These are phyloP conservation scores for Arenicola marina DNA, from an alignment of 2,888 invertebrate species.

Conservation along the genomic window DNA sequence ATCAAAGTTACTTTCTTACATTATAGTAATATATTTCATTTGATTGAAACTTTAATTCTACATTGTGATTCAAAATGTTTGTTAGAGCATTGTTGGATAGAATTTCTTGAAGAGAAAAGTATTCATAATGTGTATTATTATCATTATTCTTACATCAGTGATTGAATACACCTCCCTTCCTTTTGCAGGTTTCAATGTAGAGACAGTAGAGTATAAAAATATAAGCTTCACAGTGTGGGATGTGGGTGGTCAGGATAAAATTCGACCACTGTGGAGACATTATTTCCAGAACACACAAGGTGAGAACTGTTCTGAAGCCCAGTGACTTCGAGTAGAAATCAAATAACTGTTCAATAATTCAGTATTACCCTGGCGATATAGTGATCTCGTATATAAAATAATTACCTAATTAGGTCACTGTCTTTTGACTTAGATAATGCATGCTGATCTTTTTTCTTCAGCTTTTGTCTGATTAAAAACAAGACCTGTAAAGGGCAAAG, in stretches of 20 bases:
- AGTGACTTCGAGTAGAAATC: no score
- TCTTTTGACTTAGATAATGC: no score
- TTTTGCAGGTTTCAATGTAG: constrained; percentile 92
- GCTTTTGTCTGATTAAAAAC: no score
- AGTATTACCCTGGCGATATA: no score
- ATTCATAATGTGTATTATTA: not conserved
- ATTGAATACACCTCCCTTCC: no score
- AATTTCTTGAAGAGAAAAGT: not conserved
- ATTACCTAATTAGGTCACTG: no score
- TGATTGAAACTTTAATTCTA: not conserved
- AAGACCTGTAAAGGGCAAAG: no score
- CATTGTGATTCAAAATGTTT: not conserved
- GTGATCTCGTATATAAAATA: no score
- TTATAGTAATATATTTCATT: not conserved
- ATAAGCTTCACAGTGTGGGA: constrained; percentile 99
- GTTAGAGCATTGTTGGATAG: not conserved
- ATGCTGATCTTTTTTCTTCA: no score
- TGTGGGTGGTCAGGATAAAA: constrained; percentile 98
- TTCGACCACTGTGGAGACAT: constrained; percentile 96
- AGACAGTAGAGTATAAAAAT: constrained; percentile 99
- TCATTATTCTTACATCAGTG: not conserved
- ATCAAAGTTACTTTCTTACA: not conserved
- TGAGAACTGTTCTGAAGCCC: constrained; percentile 13
- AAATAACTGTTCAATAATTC: no score
- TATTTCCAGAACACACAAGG: constrained; percentile 91